phyloP scores from a whole-genome alignment of 1,140 invertebrate genomes.

The Planococcus citri region DNA sequence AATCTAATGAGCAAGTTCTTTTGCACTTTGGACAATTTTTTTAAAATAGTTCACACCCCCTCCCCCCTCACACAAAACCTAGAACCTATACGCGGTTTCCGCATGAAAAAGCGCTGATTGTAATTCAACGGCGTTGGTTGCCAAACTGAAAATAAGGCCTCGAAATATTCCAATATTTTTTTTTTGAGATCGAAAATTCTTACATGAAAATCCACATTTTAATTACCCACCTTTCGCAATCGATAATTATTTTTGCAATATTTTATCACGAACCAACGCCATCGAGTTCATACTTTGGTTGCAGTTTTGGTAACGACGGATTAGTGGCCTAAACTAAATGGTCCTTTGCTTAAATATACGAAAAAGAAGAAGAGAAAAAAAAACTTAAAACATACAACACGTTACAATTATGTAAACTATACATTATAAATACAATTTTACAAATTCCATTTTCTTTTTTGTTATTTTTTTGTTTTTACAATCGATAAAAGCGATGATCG shows the following conservation, averaged over 20 bases:
- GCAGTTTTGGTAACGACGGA: conserved; percentile 17
- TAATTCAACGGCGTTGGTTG: not conserved
- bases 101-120: not conserved
- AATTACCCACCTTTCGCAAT: too few relatives aligned
- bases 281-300: conserved; percentile 14
- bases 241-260: too few relatives aligned
- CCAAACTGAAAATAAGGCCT: too few relatives aligned
- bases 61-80: too few relatives aligned
- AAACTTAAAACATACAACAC: not conserved
- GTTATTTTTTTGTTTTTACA: not conserved
- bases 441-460: not conserved
- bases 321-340: conserved; percentile 17
- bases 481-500: conserved; percentile 6
- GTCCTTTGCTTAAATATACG: not conserved
- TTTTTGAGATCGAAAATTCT: not conserved
- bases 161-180: not conserved
- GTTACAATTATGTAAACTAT: not conserved
- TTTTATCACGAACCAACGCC: not conserved
- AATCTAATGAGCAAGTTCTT: too few relatives aligned
- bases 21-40: too few relatives aligned
- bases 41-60: too few relatives aligned
- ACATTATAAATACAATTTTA: not conserved
- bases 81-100: too few relatives aligned
- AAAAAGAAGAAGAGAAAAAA: not conserved
- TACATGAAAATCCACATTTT: too few relatives aligned